These are phyloP conservation scores for Drosophila antonietae DNA, from an alignment of 2,888 invertebrate species.

Conservation along the genomic window DNA sequence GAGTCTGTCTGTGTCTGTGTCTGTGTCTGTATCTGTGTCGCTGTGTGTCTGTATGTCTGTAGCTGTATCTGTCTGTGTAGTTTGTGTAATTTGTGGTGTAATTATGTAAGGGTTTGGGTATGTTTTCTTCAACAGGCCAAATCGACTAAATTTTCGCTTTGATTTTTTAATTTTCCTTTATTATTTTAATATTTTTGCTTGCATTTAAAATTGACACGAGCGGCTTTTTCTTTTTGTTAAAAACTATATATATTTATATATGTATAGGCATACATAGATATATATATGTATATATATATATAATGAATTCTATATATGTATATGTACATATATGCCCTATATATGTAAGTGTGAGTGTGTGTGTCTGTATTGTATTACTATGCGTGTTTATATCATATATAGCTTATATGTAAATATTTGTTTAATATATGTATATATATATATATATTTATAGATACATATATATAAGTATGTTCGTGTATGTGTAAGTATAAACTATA, in stretches of 20 bases:
- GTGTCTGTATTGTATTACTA: constrained; percentile 59
- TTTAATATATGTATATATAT: constrained; percentile 31
- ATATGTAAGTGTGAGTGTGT: constrained; percentile 8
- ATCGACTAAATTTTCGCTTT: constrained; percentile 47
- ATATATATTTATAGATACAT: constrained; percentile 37
- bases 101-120: constrained; percentile 65
- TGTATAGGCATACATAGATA: constrained; percentile 24
- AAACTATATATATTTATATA: constrained; percentile 55
- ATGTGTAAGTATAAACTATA: constrained; percentile 78
- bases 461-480: constrained; percentile 44
- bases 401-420: constrained; percentile 59
- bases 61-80: constrained; percentile 42
- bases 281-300: constrained; percentile 20
- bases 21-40: background rate
- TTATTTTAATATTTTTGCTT: constrained; percentile 20
- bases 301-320: constrained; percentile 22
- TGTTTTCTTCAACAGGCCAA: constrained; percentile 53
- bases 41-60: constrained; percentile 13
- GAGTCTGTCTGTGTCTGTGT: constrained; percentile 11
- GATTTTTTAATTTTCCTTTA: constrained; percentile 20
- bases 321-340: constrained; percentile 38
- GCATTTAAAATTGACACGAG: constrained; percentile 77
- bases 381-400: constrained; percentile 64
- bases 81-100: constrained; percentile 79
- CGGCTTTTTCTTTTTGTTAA: constrained; percentile 58